These are phyloP conservation scores for Stratiomys singularior DNA, from an alignment of 2,888 invertebrate species.

Conservation along the genomic window DNA sequence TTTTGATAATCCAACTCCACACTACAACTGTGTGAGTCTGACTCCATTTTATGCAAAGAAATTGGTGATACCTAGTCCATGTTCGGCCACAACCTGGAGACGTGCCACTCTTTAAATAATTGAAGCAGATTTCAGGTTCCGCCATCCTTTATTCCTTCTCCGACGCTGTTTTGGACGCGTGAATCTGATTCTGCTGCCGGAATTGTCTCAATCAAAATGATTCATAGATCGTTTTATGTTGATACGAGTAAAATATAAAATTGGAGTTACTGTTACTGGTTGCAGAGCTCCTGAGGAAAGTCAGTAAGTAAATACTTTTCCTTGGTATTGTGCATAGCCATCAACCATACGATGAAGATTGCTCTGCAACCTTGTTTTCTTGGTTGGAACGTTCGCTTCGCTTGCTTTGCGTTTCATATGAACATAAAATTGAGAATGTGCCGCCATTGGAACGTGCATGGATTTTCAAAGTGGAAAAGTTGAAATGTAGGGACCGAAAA, in stretches of 20 bases:
- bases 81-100: not conserved
- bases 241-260: not conserved
- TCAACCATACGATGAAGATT: no score
- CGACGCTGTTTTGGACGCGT: not conserved
- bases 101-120: not conserved
- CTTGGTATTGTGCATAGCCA: no score
- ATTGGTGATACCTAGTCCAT: not conserved
- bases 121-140: not conserved
- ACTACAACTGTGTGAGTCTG: not conserved
- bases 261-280: not conserved
- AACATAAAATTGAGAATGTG: no score
- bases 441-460: no score
- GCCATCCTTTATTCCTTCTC: no score
- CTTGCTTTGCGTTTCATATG: no score
- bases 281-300: not conserved
- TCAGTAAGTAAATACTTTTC: no score
- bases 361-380: no score
- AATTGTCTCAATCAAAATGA: constrained; percentile 13
- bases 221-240: constrained; percentile 8
- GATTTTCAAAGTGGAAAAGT: no score
- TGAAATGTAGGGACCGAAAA: no score
- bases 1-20: not conserved
- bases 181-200: constrained; percentile 2
- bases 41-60: no score
- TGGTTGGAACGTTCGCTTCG: no score